A percentile compares a stretch with the other conserved stretches of the same genome.
These are phyloP conservation scores for Mus spretus DNA, from an alignment of 2,797 vertebrate species.

Conservation along the genomic window DNA sequence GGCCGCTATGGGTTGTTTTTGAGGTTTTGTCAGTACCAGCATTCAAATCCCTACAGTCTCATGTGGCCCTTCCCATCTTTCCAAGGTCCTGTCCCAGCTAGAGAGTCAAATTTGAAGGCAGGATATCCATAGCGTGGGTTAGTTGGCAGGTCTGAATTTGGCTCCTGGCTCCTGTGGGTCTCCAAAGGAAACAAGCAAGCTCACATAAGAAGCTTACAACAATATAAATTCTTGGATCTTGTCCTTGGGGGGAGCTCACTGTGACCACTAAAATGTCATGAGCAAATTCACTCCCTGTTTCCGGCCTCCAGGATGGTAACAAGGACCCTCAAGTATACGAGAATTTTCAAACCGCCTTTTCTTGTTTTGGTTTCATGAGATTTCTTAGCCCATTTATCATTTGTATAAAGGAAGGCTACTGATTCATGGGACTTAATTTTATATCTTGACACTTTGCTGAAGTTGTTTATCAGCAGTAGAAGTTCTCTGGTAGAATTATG, in stretches of 20 bases:
- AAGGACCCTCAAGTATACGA: background rate
- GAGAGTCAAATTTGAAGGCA: background rate
- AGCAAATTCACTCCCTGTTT: background rate
- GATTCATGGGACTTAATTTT: background rate
- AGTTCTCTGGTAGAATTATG: background rate
- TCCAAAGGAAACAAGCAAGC: background rate
- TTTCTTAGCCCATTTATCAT: background rate
- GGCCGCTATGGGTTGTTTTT: fast-evolving
- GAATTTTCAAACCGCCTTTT: background rate
- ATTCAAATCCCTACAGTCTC: background rate
- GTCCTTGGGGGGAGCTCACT: background rate
- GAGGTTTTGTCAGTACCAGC: background rate
- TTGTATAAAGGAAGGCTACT: background rate
- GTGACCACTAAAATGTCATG: background rate
- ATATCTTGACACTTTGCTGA: background rate
- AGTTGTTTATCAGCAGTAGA: background rate
- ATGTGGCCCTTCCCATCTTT: background rate
- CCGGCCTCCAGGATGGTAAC: background rate
- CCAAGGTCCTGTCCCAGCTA: background rate
- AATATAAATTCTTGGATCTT: background rate
- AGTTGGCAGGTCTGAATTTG: background rate
- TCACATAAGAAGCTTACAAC: background rate
- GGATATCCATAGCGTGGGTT: too few species aligned
- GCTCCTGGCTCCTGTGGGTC: background rate
- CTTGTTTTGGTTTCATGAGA: background rate